Base-by-base conservation (phyloP, 2,113 vertebrate genomes). In the Thryonomys swinderianus region DNA sequence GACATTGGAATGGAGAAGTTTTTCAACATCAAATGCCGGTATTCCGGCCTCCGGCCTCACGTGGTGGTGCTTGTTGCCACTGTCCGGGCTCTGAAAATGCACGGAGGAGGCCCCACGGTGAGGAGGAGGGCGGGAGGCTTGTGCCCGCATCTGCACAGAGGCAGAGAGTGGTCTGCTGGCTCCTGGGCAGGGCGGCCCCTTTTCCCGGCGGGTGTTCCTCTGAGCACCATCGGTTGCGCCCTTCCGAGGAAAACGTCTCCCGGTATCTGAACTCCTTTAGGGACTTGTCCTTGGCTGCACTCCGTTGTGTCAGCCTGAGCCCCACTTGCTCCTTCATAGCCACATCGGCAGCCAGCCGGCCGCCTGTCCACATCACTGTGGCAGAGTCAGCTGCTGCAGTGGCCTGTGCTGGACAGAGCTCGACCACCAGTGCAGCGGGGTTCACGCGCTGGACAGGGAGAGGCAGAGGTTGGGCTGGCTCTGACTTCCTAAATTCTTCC, bases 1-100 rank as follows among this genome's bases (percentile, higher is more conserved):
- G 99, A 99, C 94, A 99, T 99, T 27, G 99, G 99, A 90, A 99
- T 99, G 99, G 99, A 99, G 96, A 99, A 99, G 96, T 99, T 99
- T 98, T 99, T 99, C 82, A 98, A 99, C 97, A 99, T 99, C 96
- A 99, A 99, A 97, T 99, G 99, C 96, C 99, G 99, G 34, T 99
- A 98, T 94, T 99, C 99, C 0, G 99, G 99, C 64, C 98, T 99
- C 93, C 98, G 98, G 84, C 99, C 99, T 40, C 99, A 99, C 0
- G 99, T 99, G 90, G 99, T 99, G 89, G 99, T 99, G 89, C 98
- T 99, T 92, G 99, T 99, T 53, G 99, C 99, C 87, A 99, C 99
- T 0, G 98, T 99, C 79, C 98, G 99, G 95, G 99, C 99, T 78
- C 98, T 99, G 79, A 99, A 99, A 98, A 99, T 99, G 99, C 99